Evolutionary conservation across 2,888 invertebrate species (phyloP).

Genomic region (Acanthosoma haemorrhoidale): DNA sequence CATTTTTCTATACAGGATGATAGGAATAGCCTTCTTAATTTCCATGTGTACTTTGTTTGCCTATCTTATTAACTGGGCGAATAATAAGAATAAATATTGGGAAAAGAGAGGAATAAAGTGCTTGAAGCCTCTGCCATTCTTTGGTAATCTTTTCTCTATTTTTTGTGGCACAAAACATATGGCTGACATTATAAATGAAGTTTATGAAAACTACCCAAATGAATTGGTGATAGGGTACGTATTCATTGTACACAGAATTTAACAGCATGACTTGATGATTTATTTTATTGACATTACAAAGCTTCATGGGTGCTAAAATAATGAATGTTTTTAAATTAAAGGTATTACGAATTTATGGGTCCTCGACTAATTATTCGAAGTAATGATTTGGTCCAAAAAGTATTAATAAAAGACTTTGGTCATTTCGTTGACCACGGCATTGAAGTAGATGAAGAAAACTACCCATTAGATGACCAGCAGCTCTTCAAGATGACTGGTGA

Average conservation of each 20-base stretch:
- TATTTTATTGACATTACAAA: too few species aligned
- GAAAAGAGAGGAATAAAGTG: background rate
- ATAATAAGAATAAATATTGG: background rate
- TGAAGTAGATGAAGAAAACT: slow-evolving; percentile 4
- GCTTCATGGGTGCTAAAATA: too few species aligned
- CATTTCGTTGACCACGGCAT: slow-evolving; percentile 15
- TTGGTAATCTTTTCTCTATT: background rate
- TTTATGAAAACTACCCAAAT: background rate
- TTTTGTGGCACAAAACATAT: background rate
- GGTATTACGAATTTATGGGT: slow-evolving; percentile 4
- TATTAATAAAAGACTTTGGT: slow-evolving; percentile 15
- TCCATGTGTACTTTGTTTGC: background rate
- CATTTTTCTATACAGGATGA: background rate
- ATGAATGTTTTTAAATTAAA: too few species aligned
- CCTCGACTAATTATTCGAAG: slow-evolving; percentile 2
- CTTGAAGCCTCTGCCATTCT: background rate
- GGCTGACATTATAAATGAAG: background rate
- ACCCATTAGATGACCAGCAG: slow-evolving; percentile 8
- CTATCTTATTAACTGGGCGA: background rate
- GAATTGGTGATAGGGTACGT: background rate
- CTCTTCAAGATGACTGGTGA: background rate
- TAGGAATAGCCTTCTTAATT: background rate
- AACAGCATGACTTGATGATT: too few species aligned
- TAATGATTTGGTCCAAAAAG: background rate
- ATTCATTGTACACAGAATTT: too few species aligned